These are phyloP conservation scores for Betta splendens DNA, from an alignment of 2,797 vertebrate genomes.

Conservation along the genomic window DNA sequence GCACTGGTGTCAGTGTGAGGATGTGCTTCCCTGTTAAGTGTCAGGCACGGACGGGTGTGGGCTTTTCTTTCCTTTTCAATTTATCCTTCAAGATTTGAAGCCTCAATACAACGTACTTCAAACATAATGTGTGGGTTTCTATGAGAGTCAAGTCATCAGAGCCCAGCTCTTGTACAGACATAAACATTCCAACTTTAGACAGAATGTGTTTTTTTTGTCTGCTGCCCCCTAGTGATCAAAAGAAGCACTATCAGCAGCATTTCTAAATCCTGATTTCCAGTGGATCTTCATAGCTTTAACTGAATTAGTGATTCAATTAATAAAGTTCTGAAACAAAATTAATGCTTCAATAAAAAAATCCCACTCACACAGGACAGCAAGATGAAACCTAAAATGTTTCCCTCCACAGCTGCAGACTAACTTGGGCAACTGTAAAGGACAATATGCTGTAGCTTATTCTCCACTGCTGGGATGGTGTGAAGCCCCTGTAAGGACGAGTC, in stretches of 20 bases:
- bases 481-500: slow-evolving; percentile 34
- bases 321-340: too few relatives aligned
- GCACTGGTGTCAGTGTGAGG: slow-evolving; percentile 34
- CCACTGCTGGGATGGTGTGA: slow-evolving; percentile 30
- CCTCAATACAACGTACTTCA: slow-evolving; percentile 13
- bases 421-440: slow-evolving; percentile 12
- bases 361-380: too few relatives aligned
- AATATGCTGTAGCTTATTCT: slow-evolving; percentile 38
- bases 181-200: too few relatives aligned
- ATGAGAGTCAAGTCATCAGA: slow-evolving; percentile 13
- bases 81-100: slow-evolving; percentile 4
- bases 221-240: background rate
- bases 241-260: slow-evolving; percentile 10
- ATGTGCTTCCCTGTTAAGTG: slow-evolving; percentile 25
- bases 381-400: too few relatives aligned
- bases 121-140: slow-evolving; percentile 8
- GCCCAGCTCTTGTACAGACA: background rate
- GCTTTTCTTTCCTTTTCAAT: background rate
- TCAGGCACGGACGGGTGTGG: slow-evolving; percentile 10
- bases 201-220: too few relatives aligned
- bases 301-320: slow-evolving; percentile 3
- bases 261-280: background rate
- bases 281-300: slow-evolving; percentile 14
- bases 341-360: too few relatives aligned
- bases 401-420: slow-evolving; percentile 4